phyloP scores from a whole-genome alignment of 2,113 vertebrate species.

The Percina caprodes region DNA sequence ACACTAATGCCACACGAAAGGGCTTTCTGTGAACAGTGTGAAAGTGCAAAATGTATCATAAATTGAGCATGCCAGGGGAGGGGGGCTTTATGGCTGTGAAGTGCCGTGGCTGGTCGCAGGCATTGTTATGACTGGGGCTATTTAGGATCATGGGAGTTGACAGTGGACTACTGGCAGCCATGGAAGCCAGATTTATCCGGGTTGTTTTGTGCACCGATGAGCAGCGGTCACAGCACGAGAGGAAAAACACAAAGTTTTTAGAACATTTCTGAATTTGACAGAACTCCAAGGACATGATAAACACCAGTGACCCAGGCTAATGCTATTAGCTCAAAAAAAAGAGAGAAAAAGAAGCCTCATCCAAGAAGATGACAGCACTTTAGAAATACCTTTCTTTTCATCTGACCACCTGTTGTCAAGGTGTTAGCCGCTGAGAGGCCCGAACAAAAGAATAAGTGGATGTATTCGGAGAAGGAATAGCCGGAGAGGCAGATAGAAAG shows the following conservation, averaged over 20 bases:
- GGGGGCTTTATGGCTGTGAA: slow-evolving; percentile 59
- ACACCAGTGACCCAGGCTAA: slow-evolving; percentile 29
- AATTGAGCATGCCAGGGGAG: slow-evolving; percentile 70
- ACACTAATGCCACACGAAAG: slow-evolving; percentile 76
- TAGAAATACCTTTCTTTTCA: slow-evolving; percentile 25
- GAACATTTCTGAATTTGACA: slow-evolving; percentile 39
- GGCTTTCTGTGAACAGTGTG: slow-evolving; percentile 64
- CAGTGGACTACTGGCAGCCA: slow-evolving; percentile 69
- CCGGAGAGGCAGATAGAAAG: slow-evolving; percentile 1
- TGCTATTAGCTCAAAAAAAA: slow-evolving; percentile 2
- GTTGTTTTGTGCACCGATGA: slow-evolving; percentile 53
- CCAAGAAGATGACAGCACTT: slow-evolving; percentile 3
- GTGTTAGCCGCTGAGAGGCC: slow-evolving; percentile 9
- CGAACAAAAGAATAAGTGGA: slow-evolving; percentile 23
- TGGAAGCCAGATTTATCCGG: slow-evolving; percentile 53
- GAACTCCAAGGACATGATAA: slow-evolving; percentile 50
- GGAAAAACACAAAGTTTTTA: slow-evolving; percentile 22
- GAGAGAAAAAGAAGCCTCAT: not conserved
- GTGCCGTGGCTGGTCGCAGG: slow-evolving; percentile 63
- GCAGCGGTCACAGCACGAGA: slow-evolving; percentile 34
- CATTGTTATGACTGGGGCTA: slow-evolving; percentile 69
- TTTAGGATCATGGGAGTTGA: slow-evolving; percentile 77
- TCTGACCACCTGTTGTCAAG: slow-evolving; percentile 53
- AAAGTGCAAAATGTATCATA: slow-evolving; percentile 79
- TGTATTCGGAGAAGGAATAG: slow-evolving; percentile 8